Evolutionary conservation across 1,140 invertebrate genomes (phyloP).

Genomic region (Sinella curviseta): DNA sequence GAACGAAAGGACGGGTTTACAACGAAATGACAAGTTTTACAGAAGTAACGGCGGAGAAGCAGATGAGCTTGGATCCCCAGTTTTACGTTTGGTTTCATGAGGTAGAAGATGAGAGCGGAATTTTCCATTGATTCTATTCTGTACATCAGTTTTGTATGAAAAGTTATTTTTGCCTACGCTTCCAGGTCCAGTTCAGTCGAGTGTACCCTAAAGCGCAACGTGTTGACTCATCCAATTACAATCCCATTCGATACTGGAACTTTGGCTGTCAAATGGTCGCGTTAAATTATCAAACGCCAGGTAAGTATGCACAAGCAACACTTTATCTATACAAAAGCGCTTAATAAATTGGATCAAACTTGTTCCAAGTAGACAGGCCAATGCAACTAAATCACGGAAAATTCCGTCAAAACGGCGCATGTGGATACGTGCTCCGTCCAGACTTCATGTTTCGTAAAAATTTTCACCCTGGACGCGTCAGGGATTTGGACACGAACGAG

Average conservation of each 20-base stretch:
- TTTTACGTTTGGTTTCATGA: neutral
- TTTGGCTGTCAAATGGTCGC: constrained; percentile 94
- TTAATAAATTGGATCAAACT: neutral
- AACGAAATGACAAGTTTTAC: constrained; percentile 58
- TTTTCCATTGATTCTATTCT: constrained; percentile 99
- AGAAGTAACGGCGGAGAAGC: neutral
- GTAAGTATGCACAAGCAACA: constrained; percentile 50
- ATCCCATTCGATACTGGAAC: constrained; percentile 93
- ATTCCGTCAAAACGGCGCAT: constrained; percentile 85
- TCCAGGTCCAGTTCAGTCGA: constrained; percentile 76
- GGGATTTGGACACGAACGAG: constrained; percentile 59
- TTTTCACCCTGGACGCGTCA: constrained; percentile 76
- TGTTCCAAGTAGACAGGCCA: constrained; percentile 66
- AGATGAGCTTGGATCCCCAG: neutral
- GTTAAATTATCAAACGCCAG: constrained; percentile 93
- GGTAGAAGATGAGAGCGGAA: too few species aligned
- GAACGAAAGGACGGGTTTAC: constrained; percentile 70
- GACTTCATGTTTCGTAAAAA: constrained; percentile 79
- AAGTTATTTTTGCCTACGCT: constrained; percentile 13
- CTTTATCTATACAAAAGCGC: neutral
- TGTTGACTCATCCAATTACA: constrained; percentile 95
- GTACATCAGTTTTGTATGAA: constrained; percentile 62
- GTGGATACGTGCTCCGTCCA: constrained; percentile 90
- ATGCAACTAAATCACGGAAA: constrained; percentile 94
- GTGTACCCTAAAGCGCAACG: constrained; percentile 87